Evolutionary conservation across 1,140 invertebrate genomes (phyloP), one percentile per base, ranked within the genome.

Genomic region (Calliphora vicina): DNA sequence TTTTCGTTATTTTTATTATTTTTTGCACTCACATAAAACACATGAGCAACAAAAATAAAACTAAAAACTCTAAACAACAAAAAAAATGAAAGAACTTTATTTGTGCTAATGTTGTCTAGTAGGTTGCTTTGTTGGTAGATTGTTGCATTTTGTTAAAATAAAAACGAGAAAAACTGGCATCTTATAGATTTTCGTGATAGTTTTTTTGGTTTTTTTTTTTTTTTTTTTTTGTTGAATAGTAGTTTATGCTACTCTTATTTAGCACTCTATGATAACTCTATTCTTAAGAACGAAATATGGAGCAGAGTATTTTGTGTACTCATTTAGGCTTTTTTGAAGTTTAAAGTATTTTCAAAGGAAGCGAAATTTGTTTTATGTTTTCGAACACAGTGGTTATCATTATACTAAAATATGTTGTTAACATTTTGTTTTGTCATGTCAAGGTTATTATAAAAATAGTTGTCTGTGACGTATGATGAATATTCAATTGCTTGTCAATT

Each of bases 311-410:
- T 67, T 67, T 20, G 2, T 20, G n/a, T 67, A 23, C 5, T 67
- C n/a, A n/a, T 67, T 67, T 67, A 78, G 29, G 74, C 74, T 43
- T 42, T 20, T 78, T 78, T 78, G 45, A 9, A 76, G 27, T 25
- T 78, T 23, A 45, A 43, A 78, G 74, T 78, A 20, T 45, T 78
- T 45, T 4, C 17, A 25, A 23, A 43, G 74, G 42, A 78, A 45
- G 74, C 42, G 35, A 43, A 45, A 78, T 78, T 43, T 78, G 74
- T n/a, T n/a, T n/a, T n/a, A n/a, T n/a, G n/a, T n/a, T n/a, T n/a
- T n/a, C n/a, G n/a, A n/a, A n/a, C n/a, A n/a, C n/a, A n/a, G n/a
- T n/a, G n/a, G n/a, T n/a, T n/a, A n/a, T n/a, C n/a, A n/a, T n/a
- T n/a, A n/a, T n/a, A n/a, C n/a, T n/a, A n/a, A n/a, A n/a, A n/a